phyloP scores from a whole-genome alignment of 2,888 invertebrate species.

The Fissipunctia ypsillon region DNA sequence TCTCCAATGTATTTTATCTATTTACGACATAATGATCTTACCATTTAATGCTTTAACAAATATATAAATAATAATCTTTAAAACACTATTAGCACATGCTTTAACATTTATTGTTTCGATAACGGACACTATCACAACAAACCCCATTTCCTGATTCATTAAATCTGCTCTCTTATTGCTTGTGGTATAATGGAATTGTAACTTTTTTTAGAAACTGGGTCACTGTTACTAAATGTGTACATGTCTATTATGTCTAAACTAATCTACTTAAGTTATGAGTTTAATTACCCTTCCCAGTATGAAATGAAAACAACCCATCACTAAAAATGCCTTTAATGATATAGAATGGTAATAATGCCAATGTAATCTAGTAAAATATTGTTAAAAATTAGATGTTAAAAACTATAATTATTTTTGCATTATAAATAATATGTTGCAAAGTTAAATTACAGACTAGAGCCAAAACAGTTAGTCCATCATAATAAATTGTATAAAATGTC shows the following conservation, averaged over 20 bases:
- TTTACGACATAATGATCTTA: slow-evolving; percentile 21
- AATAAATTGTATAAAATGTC: slow-evolving; percentile 41
- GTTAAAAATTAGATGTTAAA: slow-evolving; percentile 53
- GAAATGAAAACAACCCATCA: slow-evolving; percentile 50
- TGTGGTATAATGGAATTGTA: slow-evolving; percentile 27
- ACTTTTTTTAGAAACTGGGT: slow-evolving; percentile 16
- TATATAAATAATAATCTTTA: slow-evolving; percentile 27
- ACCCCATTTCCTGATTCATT: slow-evolving; percentile 20
- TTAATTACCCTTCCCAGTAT: not conserved
- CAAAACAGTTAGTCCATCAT: slow-evolving; percentile 36
- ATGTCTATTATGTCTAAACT: no score
- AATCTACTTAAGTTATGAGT: slow-evolving; percentile 26
- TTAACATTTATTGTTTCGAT: slow-evolving; percentile 14
- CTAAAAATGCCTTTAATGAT: slow-evolving; percentile 62
- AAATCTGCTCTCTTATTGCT: slow-evolving; percentile 47
- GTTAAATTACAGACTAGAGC: slow-evolving; percentile 45
- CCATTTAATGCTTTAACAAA: slow-evolving; percentile 31
- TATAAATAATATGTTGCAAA: slow-evolving; percentile 56
- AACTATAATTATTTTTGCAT: slow-evolving; percentile 54
- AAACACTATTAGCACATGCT: slow-evolving; percentile 26
- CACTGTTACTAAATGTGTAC: slow-evolving; percentile 40
- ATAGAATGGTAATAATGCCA: slow-evolving; percentile 45
- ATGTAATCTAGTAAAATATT: slow-evolving; percentile 55
- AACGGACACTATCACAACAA: not conserved
- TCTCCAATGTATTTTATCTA: slow-evolving; percentile 21